Evolutionary conservation across 2,113 vertebrate species (phyloP), one percentile per base, ranked within the genome.

Genomic region (Excalfactoria chinensis): DNA sequence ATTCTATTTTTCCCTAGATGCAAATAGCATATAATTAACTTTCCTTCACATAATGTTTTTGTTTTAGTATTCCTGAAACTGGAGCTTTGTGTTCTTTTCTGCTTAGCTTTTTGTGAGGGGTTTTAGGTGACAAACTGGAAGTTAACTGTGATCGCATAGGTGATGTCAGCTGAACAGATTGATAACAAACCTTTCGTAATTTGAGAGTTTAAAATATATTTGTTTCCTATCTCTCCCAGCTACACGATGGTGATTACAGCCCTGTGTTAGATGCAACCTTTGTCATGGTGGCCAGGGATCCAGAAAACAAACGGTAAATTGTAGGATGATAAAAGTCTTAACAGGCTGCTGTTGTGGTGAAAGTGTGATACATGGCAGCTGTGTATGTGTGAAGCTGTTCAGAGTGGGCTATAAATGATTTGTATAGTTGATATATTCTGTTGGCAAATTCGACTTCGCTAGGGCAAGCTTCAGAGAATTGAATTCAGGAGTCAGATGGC

Each of bases 271-370:
- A 99, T 64, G 99, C 99, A 62, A 99, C 99, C 1, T 99, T 99
- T 89, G 99, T 99, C 80, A 99, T 99, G 99, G 99, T 99, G 96
- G 98, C 99, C 58, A 98, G 99, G 70, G 99, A 99, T 95, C 98
- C 99, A 34, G 98, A 98, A 95, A 99, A 99, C 95, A 99, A 99
- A 97, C 97, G 99, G 99, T 99, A 97, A 97, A 75, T 95, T 70
- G 18, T 86, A 11, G 59, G 69, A 35, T 18, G 51, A 72, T 32
- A 58, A 34, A 37, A 32, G 4, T 75, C 37, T 90, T 28, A 37
- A 55, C 46, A 51, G 67, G 51, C 67, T 92, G 41, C 34, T 81
- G 30, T 44, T 35, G 11, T 60, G 58, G n/a, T 89, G 71, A 55
- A 60, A 85, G 17, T 30, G 35, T 13, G 13, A 37, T 66, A 74